Conservation (phyloP, 2,888 invertebrate species). For the Hermaeophaga mercurialis region DNA sequence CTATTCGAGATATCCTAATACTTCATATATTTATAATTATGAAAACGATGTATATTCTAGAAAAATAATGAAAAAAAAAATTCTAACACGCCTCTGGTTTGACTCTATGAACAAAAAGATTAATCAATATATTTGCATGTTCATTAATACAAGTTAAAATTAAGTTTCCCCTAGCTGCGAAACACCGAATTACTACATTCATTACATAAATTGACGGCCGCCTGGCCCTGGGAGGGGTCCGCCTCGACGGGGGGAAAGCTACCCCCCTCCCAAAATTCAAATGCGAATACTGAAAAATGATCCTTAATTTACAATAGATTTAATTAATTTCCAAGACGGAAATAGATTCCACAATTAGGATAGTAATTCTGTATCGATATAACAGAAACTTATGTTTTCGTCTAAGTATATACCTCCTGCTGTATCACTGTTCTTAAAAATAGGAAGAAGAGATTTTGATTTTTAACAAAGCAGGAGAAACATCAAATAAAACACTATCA, state of each 20-base stretch:
- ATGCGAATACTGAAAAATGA: neutral
- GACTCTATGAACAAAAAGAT: slow-evolving; percentile 33
- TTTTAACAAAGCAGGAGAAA: too few relatives aligned
- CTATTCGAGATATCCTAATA: too few relatives aligned
- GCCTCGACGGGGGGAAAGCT: neutral
- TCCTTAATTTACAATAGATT: neutral
- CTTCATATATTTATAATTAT: too few relatives aligned
- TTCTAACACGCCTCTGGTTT: neutral
- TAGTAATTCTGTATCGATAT: too few relatives aligned
- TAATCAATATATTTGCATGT: slow-evolving; percentile 53
- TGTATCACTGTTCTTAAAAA: too few relatives aligned
- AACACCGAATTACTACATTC: slow-evolving; percentile 30
- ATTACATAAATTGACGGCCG: slow-evolving; percentile 29
- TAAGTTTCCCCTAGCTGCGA: slow-evolving; percentile 29
- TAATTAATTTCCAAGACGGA: neutral
- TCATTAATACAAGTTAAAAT: slow-evolving; percentile 48
- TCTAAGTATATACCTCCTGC: too few relatives aligned
- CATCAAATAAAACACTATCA: too few relatives aligned
- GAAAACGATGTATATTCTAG: too few relatives aligned
- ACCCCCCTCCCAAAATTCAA: neutral
- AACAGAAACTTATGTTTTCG: too few relatives aligned
- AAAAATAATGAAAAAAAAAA: too few relatives aligned
- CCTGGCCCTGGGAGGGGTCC: slow-evolving; percentile 1
- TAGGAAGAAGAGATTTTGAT: too few relatives aligned
- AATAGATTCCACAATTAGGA: too few relatives aligned